Evolutionary conservation across 1,140 invertebrate species (phyloP), one percentile per base, ranked within the genome.

Genomic region (Rhagoletis zephyria): DNA sequence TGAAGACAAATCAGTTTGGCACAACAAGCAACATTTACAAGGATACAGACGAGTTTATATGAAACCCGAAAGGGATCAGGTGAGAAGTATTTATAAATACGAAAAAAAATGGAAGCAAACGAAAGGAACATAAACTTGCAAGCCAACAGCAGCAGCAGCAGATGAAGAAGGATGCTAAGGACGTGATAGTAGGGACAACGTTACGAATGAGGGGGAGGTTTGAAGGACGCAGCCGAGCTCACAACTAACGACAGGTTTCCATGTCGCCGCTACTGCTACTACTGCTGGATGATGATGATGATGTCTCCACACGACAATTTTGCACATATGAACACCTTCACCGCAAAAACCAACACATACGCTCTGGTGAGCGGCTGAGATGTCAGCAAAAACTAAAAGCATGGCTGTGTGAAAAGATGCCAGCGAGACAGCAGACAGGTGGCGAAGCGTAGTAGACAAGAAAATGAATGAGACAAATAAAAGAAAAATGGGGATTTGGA

Each of bases 331-430:
- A 77, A 81, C 74, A 81, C 74, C 74, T 81, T 51, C 6, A 51
- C 48, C 74, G 74, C 74, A 81, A 81, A 81, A 81, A 56, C 74
- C 74, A 81, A 56, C 74, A 81, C 74, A 81, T 81, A 81, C 48
- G 74, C 74, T 81, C 56, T 16, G 74, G 9, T 30, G 74, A 51
- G 14, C 48, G 12, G n/a, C 48, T 56, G 48, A 30, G 14, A 56
- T 5, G n/a, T n/a, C n/a, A 30, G 48, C 74, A 51, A 81, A 81
- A 59, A 81, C 48, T 56, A 81, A 30, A 30, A 30, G 3, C 64
- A 30, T 30, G 19, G 5, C 30, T 19, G 40, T 67, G 1, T 30
- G 30, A 9, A 5, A 7, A 19, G 51, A 19, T 59, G 48, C 10
- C 48, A 48, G 48, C 74, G 48, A 81, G 74, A 81, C 74, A 30